phyloP scores from a whole-genome alignment of 2,113 vertebrate species.

The Varanus komodoensis region DNA sequence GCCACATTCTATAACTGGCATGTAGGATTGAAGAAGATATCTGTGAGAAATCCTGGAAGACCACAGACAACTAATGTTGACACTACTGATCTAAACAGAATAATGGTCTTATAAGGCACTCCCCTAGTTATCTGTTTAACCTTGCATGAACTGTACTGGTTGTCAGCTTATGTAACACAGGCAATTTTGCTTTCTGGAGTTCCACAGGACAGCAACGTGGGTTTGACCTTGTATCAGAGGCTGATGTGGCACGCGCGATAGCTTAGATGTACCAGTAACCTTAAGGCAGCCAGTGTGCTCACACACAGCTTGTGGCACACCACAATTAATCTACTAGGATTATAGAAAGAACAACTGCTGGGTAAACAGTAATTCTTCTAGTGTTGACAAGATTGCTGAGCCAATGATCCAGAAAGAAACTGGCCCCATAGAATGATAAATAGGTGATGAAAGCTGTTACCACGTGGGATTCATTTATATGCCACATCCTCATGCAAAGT shows the following conservation, averaged over 20 bases:
- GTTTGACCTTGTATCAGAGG: background rate
- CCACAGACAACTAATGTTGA: background rate
- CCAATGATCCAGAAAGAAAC: background rate
- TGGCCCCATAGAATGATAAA: slow-evolving; percentile 3
- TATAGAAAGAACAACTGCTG: background rate
- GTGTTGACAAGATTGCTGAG: background rate
- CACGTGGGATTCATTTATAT: slow-evolving; percentile 8
- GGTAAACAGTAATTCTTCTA: slow-evolving; percentile 9
- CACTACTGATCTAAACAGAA: background rate
- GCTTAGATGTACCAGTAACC: background rate
- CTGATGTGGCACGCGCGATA: background rate
- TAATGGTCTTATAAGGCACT: background rate
- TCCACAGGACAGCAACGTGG: too few relatives aligned
- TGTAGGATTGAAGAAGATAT: background rate
- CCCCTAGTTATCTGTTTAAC: background rate
- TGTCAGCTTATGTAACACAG: background rate
- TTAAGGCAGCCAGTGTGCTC: background rate
- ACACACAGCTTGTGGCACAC: background rate
- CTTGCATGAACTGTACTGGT: background rate
- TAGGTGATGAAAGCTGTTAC: slow-evolving; percentile 21
- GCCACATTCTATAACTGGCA: background rate
- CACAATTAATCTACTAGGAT: slow-evolving; percentile 46
- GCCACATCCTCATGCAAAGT: background rate
- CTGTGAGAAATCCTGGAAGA: background rate
- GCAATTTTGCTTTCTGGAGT: background rate